These are phyloP conservation scores for Cryptotis parvus DNA, from an alignment of 2,113 vertebrate species.

Conservation along the genomic window DNA sequence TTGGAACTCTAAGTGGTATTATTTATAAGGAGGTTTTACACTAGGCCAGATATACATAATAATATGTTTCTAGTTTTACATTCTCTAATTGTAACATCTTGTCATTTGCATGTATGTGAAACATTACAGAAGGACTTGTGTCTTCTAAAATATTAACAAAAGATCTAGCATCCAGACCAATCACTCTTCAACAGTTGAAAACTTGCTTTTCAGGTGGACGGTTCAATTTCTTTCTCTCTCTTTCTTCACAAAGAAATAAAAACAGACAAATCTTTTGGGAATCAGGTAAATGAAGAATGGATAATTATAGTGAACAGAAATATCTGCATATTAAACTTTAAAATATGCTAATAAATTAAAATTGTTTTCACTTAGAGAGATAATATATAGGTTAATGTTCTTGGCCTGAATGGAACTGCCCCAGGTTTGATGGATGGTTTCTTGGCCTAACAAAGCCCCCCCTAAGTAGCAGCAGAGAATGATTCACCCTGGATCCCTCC, in stretches of 20 bases:
- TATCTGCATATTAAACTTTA: not conserved
- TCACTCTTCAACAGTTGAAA: slow-evolving; percentile 17
- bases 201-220: not conserved
- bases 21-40: slow-evolving; percentile 12
- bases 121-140: slow-evolving; percentile 48
- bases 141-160: slow-evolving; percentile 46
- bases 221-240: slow-evolving; percentile 8
- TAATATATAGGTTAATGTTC: too few relatives aligned
- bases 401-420: too few relatives aligned
- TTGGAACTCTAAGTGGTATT: not conserved
- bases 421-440: too few relatives aligned
- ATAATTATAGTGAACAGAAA: slow-evolving; percentile 20
- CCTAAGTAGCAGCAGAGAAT: too few relatives aligned
- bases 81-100: slow-evolving; percentile 51
- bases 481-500: too few relatives aligned
- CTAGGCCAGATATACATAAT: not conserved
- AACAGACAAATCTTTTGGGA: not conserved
- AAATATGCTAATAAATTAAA: slow-evolving; percentile 4
- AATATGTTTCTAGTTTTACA: slow-evolving; percentile 50
- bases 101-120: slow-evolving; percentile 16
- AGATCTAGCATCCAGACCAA: slow-evolving; percentile 66
- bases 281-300: not conserved
- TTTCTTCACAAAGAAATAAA: not conserved
- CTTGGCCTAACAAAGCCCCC: too few relatives aligned
- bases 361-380: not conserved